A percentile compares a stretch with the other conserved stretches of the same genome.
These are phyloP conservation scores for Muraenolepis orangiensis DNA, from an alignment of 2,797 vertebrate species.

Conservation along the genomic window DNA sequence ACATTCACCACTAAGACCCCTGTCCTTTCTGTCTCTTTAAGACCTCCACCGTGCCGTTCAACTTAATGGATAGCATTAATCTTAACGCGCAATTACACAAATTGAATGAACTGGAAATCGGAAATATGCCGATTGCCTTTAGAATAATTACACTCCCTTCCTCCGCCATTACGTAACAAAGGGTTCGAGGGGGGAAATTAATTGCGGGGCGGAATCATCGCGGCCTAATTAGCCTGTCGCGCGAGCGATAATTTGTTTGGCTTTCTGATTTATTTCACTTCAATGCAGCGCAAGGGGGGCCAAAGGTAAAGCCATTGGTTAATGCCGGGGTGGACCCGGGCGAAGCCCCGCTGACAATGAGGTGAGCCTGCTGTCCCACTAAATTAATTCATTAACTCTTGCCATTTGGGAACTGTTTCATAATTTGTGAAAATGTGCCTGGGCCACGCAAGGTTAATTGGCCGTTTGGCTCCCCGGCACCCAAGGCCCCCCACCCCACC, in stretches of 20 bases:
- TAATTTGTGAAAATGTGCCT: conserved; percentile 73
- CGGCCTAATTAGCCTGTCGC: conserved; percentile 56
- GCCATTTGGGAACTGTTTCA: conserved; percentile 69
- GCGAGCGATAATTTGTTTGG: conserved; percentile 61
- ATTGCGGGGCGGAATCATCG: conserved; percentile 17
- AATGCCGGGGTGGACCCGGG: conserved; percentile 51
- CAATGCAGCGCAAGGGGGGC: conserved; percentile 61
- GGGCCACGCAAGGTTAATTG: conserved; percentile 77
- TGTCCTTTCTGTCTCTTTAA: not conserved
- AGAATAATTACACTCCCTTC: not conserved
- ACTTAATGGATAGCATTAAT: not conserved
- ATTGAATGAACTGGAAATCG: not conserved
- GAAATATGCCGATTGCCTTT: not conserved
- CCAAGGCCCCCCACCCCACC: no score
- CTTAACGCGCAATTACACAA: not conserved
- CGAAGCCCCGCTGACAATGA: conserved; percentile 64
- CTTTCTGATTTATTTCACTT: conserved; percentile 42
- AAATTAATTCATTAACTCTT: conserved; percentile 74
- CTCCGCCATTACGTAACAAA: not conserved
- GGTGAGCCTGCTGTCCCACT: conserved; percentile 62
- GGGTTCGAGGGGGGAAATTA: conserved; percentile 6
- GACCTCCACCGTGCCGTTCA: not conserved
- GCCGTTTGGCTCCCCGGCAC: conserved; percentile 64
- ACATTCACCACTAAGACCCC: not conserved
- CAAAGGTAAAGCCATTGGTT: conserved; percentile 66